These are phyloP conservation scores for Embidobia sp. DNA, from an alignment of 2,888 invertebrate genomes.

Conservation along the genomic window DNA sequence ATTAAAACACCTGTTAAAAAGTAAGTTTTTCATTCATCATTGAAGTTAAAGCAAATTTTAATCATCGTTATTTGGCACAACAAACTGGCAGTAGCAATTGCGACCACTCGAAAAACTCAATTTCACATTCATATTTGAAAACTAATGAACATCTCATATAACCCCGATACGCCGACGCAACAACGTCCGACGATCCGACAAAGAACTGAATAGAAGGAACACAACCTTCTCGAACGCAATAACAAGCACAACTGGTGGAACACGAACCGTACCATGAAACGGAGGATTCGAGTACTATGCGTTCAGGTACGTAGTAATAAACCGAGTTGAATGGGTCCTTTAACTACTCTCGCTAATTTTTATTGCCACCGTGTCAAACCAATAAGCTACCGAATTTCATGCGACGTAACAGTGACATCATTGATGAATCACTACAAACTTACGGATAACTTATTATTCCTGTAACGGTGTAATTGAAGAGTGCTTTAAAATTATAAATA, in stretches of 20 bases:
- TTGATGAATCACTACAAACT: too few species aligned
- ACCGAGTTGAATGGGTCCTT: too few species aligned
- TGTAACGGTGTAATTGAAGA: too few species aligned
- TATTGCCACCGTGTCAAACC: too few species aligned
- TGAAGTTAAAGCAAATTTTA: not conserved
- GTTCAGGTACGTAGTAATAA: too few species aligned
- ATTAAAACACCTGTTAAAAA: slow-evolving; percentile 34
- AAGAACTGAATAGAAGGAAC: slow-evolving; percentile 41
- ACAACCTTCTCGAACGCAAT: slow-evolving; percentile 26
- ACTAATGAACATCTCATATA: slow-evolving; percentile 10
- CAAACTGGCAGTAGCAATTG: not conserved
- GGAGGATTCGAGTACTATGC: too few species aligned
- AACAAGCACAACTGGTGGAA: slow-evolving; percentile 8
- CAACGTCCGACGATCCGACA: slow-evolving; percentile 48
- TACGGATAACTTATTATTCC: too few species aligned
- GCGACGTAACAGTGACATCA: too few species aligned
- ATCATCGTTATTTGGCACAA: not conserved
- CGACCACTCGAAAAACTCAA: not conserved
- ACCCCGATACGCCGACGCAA: slow-evolving; percentile 56
- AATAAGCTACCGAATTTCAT: too few species aligned
- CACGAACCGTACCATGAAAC: too few species aligned
- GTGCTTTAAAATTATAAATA: too few species aligned
- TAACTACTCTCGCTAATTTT: too few species aligned
- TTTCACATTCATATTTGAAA: slow-evolving; percentile 44
- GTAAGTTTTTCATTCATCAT: not conserved